Base-by-base conservation (phyloP, 2,888 invertebrate species). In the Yponomeuta sedellus region DNA sequence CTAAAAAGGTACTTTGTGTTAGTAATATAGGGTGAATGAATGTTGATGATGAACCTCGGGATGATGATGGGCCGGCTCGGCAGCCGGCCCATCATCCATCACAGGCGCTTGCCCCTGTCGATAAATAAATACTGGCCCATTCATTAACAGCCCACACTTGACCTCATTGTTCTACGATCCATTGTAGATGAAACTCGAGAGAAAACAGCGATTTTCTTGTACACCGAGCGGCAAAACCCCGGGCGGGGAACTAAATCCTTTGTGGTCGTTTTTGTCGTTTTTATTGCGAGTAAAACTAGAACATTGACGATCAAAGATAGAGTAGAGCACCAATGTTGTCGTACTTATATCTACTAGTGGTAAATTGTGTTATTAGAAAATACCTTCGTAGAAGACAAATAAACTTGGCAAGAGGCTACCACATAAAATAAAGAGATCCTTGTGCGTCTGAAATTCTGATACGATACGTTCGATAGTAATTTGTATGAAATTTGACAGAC, bases 1-100 rank as follows among this genome's bases (percentile, higher is more conserved):
- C 16, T 71, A 77, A 78, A 78, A 77, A 73, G 78, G 78, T 75
- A 77, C 83, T 86, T 86, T 83, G 80, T 82, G 85, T 82, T 84
- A 77, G 80, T 87, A 87, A 88, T 88, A 83, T 87, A 81, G 78
- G 39, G 11, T 44, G 56, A 52, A 80, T 75, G 72, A 77, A 71
- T 71, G 73, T 68, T 71, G 67, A 67, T 86, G 85, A 87, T 86
- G 79, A 82, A 87, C 85, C 77, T 75, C 71, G 34, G 10, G 8
- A n/a, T 71, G 67, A 67, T 86, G 85, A 87, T 86, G 79, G 82
- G 86, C 85, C 77, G 8, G 16, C 25, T 19, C 39, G 28, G 39
- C n/a, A 16, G n/a, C 12, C 34, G 34, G 39, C 44, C 44, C 39
- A 19, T 34, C 62, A 62, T 62, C 62, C 19, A 62, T 62, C 62